Evolutionary conservation across 2,797 vertebrate genomes (phyloP).

Genomic region (Acropternis orthonyx): DNA sequence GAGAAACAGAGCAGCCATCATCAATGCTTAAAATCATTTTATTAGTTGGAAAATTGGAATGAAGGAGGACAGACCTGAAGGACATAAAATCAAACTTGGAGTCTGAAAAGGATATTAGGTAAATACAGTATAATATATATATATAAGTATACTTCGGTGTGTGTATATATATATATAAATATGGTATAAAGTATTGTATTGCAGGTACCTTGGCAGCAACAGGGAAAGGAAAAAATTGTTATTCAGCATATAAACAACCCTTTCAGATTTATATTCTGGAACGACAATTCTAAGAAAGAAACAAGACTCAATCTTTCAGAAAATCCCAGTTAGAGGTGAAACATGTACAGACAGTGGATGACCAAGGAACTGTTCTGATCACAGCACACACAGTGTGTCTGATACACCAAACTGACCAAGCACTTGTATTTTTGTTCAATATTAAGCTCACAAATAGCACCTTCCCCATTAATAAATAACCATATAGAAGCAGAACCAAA

Average conservation of each 20-base stretch:
- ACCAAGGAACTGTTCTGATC: neutral
- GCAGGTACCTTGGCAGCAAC: neutral
- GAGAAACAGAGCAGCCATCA: neutral
- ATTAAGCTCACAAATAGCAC: neutral
- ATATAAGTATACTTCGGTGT: neutral
- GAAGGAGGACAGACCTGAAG: neutral
- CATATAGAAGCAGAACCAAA: neutral
- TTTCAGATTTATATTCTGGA: neutral
- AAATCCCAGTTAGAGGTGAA: neutral
- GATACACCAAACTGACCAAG: neutral
- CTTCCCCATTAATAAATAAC: neutral
- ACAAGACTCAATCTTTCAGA: neutral
- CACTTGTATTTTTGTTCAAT: neutral
- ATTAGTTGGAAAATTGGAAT: neutral
- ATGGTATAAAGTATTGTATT: neutral
- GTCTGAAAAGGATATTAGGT: neutral
- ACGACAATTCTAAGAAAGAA: neutral
- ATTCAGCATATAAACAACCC: neutral
- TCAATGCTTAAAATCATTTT: neutral
- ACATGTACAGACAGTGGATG: neutral
- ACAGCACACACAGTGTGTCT: neutral
- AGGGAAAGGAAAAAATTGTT: neutral
- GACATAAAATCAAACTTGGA: neutral
- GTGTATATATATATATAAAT: neutral
- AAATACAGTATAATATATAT: neutral